Conservation (phyloP, 2,797 vertebrate genomes). For the Rousettus madagascariensis region DNA sequence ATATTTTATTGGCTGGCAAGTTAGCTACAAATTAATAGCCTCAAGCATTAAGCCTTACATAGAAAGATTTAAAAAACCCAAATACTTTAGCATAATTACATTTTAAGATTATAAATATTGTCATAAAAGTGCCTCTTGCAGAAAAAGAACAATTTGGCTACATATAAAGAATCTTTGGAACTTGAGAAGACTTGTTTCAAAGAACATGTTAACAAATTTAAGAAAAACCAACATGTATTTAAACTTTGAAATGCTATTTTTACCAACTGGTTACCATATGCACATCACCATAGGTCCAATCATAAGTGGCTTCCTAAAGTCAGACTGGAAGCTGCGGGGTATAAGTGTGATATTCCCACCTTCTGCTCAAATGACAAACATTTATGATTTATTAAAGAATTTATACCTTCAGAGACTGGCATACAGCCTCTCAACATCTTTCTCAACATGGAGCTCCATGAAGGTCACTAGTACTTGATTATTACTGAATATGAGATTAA, state of each 20-base stretch:
- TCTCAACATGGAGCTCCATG: not conserved
- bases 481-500: not conserved
- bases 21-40: not conserved
- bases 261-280: not conserved
- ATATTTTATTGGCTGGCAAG: not conserved
- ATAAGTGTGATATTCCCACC: not conserved
- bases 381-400: not conserved
- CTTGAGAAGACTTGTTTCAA: not conserved
- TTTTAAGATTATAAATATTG: not conserved
- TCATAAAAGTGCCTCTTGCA: not conserved
- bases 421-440: not conserved
- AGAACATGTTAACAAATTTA: not conserved
- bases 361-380: not conserved
- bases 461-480: not conserved
- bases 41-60: not conserved
- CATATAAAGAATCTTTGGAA: not conserved
- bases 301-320: not conserved
- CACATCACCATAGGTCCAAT: not conserved
- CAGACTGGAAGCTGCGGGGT: not conserved
- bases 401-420: not conserved
- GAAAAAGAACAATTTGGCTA: not conserved
- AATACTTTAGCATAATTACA: not conserved
- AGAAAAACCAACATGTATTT: not conserved
- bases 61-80: not conserved
- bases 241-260: not conserved